A percentile compares a stretch with the other conserved stretches of the same genome.
phyloP scores from a whole-genome alignment of 2,797 vertebrate species.

The Macropus fuliginosus region DNA sequence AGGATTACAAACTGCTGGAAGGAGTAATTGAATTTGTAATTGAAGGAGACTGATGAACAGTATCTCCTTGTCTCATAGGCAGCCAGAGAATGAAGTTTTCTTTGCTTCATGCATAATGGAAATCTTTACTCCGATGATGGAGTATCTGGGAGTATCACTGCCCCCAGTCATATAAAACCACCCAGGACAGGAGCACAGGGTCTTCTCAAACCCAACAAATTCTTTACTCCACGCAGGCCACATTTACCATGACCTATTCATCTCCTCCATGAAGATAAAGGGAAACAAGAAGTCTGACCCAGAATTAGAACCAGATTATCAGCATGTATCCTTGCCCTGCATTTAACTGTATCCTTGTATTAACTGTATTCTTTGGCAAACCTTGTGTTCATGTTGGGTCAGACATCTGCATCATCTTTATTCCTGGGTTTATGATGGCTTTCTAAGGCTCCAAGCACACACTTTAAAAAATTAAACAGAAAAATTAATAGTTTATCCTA shows the following conservation, averaged over 20 bases:
- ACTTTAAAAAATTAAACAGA: neutral
- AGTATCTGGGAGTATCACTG: neutral
- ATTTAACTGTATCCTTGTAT: neutral
- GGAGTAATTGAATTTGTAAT: too few relatives aligned
- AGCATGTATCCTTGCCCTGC: neutral
- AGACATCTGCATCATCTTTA: neutral
- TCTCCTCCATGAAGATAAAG: neutral
- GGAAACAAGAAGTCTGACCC: neutral
- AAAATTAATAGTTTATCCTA: neutral
- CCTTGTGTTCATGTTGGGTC: neutral
- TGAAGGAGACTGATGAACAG: neutral
- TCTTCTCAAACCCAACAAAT: neutral
- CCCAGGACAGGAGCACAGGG: neutral
- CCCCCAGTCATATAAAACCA: neutral
- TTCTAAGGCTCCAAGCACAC: neutral
- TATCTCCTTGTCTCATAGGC: neutral
- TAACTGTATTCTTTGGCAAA: neutral
- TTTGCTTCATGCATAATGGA: neutral
- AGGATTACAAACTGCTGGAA: neutral
- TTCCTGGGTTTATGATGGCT: neutral
- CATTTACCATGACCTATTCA: too few relatives aligned
- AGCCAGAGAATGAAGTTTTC: neutral
- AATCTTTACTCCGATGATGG: neutral
- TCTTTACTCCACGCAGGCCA: neutral
- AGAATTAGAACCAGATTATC: neutral